Conservation (phyloP, 2,797 vertebrate genomes). For the Malurus leucopterus region DNA sequence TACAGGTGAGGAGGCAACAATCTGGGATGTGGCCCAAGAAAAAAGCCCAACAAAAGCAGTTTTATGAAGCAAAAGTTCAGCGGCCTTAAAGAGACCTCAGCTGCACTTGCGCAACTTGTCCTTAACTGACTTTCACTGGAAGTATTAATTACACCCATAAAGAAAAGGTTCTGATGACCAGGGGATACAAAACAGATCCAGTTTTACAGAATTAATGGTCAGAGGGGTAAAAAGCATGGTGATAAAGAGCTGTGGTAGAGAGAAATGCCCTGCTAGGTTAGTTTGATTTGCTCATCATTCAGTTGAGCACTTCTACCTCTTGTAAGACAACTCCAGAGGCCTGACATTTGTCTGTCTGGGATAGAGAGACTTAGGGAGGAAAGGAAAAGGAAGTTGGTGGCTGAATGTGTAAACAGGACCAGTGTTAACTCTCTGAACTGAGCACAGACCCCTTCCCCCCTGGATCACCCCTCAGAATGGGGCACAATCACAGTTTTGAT, state of each 20-base stretch:
- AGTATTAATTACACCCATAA: background rate
- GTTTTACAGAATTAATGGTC: background rate
- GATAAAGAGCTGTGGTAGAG: background rate
- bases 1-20: background rate
- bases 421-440: background rate
- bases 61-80: background rate
- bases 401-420: background rate
- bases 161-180: background rate
- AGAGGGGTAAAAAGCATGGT: background rate
- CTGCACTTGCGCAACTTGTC: rapidly evolving
- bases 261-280: background rate
- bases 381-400: background rate
- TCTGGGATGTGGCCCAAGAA: background rate
- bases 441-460: background rate
- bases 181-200: background rate
- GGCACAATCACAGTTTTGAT: background rate
- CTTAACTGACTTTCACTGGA: background rate
- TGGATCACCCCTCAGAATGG: background rate
- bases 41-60: background rate
- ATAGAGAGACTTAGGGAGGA: background rate
- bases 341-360: background rate
- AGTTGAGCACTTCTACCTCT: background rate
- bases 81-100: background rate
- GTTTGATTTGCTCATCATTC: background rate
- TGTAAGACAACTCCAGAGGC: background rate